Percentiles rank a stretch among this genome's conserved stretches.
Conservation (phyloP, 2,888 invertebrate species). For the Eristalis arbustorum region DNA sequence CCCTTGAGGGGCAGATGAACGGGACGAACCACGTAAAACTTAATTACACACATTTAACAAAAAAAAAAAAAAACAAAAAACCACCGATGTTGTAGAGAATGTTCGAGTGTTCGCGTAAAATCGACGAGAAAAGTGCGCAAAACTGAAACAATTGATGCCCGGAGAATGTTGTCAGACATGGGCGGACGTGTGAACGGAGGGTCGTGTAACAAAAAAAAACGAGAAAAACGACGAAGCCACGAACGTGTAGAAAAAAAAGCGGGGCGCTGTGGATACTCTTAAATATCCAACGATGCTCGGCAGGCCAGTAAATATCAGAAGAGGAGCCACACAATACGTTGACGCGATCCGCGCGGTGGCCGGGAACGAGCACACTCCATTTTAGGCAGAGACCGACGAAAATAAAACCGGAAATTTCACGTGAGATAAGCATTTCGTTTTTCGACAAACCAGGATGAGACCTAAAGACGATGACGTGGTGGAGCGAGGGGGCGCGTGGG, state of each 20-base stretch:
- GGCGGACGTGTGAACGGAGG: constrained; percentile 45
- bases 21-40: constrained; percentile 38
- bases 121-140: background rate
- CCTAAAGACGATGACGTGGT: background rate
- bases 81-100: constrained; percentile 29
- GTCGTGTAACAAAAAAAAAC: constrained; percentile 30
- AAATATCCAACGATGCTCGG: constrained; percentile 23
- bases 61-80: too few species aligned
- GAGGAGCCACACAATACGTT: constrained; percentile 1
- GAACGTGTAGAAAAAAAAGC: background rate
- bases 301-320: constrained; percentile 48
- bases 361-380: constrained; percentile 2
- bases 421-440: constrained; percentile 21
- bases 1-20: too few species aligned
- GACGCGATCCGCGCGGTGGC: background rate
- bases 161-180: constrained; percentile 55
- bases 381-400: constrained; percentile 23
- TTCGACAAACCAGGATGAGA: background rate
- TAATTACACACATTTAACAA: constrained; percentile 55
- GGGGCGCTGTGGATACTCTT: constrained; percentile 28
- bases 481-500: background rate
- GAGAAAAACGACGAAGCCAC: background rate
- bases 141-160: constrained; percentile 25
- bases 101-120: constrained; percentile 14
- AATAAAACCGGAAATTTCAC: constrained; percentile 48